A percentile compares a stretch with the other conserved stretches of the same genome.
Evolutionary conservation across 2,797 vertebrate species (phyloP).

Genomic region (Trichosurus vulpecula): DNA sequence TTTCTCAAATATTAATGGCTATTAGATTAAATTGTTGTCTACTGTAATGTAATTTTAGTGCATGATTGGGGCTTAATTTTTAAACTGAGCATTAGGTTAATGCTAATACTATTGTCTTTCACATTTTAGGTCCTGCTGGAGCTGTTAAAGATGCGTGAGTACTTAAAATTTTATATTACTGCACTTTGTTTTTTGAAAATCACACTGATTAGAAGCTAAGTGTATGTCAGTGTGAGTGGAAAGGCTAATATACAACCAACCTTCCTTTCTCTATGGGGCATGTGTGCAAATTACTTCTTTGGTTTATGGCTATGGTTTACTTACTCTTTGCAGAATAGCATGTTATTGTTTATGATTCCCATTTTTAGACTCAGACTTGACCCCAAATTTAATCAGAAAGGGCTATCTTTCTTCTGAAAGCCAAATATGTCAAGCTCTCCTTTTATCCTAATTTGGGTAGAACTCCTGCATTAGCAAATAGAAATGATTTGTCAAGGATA

Average conservation of each 20-base stretch:
- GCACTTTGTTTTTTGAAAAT: constrained; percentile 33
- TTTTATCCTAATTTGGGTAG: not conserved
- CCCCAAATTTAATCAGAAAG: not conserved
- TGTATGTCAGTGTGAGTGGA: not conserved
- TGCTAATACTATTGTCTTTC: constrained; percentile 52
- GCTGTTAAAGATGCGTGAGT: constrained; percentile 95
- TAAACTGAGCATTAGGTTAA: constrained; percentile 7
- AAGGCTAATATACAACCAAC: not conserved
- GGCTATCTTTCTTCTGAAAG: not conserved
- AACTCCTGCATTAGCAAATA: not conserved
- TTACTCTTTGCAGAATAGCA: not conserved
- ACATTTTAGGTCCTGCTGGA: constrained; percentile 89
- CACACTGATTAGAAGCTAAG: not conserved
- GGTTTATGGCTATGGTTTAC: not conserved
- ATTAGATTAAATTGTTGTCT: not conserved
- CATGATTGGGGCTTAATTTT: not conserved
- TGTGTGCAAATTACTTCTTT: not conserved
- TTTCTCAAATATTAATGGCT: constrained; percentile 24
- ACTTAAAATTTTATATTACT: constrained; percentile 64
- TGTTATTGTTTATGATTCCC: not conserved
- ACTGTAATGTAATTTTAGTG: constrained; percentile 18
- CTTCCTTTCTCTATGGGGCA: not conserved
- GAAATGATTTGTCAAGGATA: not conserved
- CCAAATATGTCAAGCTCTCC: not conserved
- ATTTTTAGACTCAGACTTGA: not conserved